Evolutionary conservation across 2,888 invertebrate genomes (phyloP).

Genomic region (Thymelicus sylvestris): DNA sequence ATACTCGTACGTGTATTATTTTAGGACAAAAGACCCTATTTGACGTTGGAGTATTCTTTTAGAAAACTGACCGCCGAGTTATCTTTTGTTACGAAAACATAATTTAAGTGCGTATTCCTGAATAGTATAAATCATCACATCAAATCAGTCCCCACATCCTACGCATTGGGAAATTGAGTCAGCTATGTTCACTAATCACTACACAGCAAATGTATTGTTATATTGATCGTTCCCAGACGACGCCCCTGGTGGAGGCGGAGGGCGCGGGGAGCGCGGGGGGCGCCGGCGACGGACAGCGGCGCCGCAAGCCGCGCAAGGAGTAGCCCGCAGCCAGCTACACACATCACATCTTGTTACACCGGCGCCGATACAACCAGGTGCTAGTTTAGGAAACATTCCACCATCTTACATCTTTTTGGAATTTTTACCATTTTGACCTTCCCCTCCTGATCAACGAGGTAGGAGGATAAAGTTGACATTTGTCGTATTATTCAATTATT

Average conservation of each 20-base stretch:
- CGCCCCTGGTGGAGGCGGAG: constrained; percentile 53
- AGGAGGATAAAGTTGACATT: too few species aligned
- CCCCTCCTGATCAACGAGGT: too few species aligned
- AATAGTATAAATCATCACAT: too few species aligned
- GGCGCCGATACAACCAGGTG: neutral
- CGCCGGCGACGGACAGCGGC: constrained; percentile 77
- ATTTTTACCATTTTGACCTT: neutral
- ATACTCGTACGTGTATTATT: constrained; percentile 30
- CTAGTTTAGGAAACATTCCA: too few species aligned
- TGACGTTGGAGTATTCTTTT: constrained; percentile 34
- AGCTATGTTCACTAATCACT: too few species aligned
- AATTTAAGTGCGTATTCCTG: neutral
- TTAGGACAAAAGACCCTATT: constrained; percentile 38
- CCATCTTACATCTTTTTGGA: neutral
- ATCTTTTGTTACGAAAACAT: constrained; percentile 29
- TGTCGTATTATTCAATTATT: too few species aligned
- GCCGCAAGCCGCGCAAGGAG: constrained; percentile 80
- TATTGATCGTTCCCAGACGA: constrained; percentile 47
- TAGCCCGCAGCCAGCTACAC: constrained; percentile 43
- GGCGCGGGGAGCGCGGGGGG: constrained; percentile 52
- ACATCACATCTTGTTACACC: neutral
- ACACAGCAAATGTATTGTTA: neutral
- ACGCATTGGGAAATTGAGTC: too few species aligned
- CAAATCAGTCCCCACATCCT: too few species aligned
- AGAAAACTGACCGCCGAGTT: constrained; percentile 16